Percentiles rank a stretch among this genome's conserved stretches.
Evolutionary conservation across 1,140 invertebrate genomes (phyloP).

Genomic region (Brachionus manjavacas): DNA sequence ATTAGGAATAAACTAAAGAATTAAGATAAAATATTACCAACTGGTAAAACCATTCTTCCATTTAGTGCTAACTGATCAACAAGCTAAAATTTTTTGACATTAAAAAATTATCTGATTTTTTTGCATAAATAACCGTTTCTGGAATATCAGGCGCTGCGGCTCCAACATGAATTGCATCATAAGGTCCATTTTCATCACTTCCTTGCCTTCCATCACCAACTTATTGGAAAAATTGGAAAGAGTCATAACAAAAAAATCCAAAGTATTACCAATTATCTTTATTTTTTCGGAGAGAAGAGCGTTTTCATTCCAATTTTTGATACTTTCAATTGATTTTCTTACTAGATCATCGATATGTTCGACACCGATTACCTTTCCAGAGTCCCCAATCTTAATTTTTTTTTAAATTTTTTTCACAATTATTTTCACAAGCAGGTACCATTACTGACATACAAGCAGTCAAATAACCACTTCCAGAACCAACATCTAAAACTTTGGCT

Average conservation of each 20-base stretch:
- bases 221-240: not conserved
- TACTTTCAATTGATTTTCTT: slow-evolving; percentile 69
- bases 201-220: slow-evolving; percentile 80
- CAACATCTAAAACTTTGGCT: slow-evolving; percentile 80
- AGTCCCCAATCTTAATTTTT: slow-evolving; percentile 63
- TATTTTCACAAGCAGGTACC: slow-evolving; percentile 57
- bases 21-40: slow-evolving; percentile 61
- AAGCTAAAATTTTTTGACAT: slow-evolving; percentile 56
- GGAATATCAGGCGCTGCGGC: slow-evolving; percentile 77
- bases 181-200: slow-evolving; percentile 68
- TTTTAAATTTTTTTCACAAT: not conserved
- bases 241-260: not conserved
- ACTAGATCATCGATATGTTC: slow-evolving; percentile 86
- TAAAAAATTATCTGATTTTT: too few species aligned
- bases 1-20: not conserved
- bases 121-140: slow-evolving; percentile 62
- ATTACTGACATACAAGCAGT: slow-evolving; percentile 88
- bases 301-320: slow-evolving; percentile 68
- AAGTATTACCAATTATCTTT: slow-evolving; percentile 8
- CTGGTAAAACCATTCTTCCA: slow-evolving; percentile 82
- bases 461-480: slow-evolving; percentile 88
- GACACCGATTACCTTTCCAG: slow-evolving; percentile 76
- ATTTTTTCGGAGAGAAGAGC: slow-evolving; percentile 10
- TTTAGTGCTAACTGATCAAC: slow-evolving; percentile 71
- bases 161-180: slow-evolving; percentile 87